Conservation (phyloP, 2,113 vertebrate genomes). For the Cinclus mexicanus region DNA sequence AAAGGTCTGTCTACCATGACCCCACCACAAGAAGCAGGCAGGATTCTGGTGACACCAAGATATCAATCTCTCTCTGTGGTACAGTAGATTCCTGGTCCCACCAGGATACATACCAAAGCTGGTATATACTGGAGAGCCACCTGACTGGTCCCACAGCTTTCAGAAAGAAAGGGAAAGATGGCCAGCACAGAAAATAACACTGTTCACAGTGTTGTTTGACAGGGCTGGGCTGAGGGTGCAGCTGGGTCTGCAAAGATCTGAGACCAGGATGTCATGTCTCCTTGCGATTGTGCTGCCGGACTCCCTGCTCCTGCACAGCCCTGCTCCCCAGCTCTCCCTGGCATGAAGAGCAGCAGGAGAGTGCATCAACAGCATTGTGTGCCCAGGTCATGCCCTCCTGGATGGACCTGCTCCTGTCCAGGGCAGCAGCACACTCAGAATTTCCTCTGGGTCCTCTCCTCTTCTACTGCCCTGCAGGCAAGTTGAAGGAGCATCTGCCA, state of each 20-base stretch:
- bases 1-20: not conserved
- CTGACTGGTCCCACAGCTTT: not conserved
- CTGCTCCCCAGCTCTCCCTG: not conserved
- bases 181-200: not conserved
- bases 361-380: not conserved
- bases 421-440: not conserved
- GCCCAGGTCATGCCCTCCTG: not conserved
- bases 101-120: not conserved
- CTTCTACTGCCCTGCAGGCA: not conserved
- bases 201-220: not conserved
- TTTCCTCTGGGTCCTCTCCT: not conserved
- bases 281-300: not conserved
- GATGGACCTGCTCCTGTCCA: accelerated
- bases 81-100: not conserved
- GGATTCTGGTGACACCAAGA: not conserved
- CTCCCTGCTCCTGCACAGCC: not conserved
- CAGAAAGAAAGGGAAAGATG: not conserved
- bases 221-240: not conserved
- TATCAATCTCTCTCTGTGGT: not conserved
- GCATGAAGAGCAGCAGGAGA: not conserved
- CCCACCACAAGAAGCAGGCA: not conserved
- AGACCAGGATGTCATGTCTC: not conserved
- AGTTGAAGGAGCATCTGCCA: not conserved
- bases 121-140: not conserved
- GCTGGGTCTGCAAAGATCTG: not conserved